Evolutionary conservation across 2,797 vertebrate genomes (phyloP).

Genomic region (Toxotes lorentzi): DNA sequence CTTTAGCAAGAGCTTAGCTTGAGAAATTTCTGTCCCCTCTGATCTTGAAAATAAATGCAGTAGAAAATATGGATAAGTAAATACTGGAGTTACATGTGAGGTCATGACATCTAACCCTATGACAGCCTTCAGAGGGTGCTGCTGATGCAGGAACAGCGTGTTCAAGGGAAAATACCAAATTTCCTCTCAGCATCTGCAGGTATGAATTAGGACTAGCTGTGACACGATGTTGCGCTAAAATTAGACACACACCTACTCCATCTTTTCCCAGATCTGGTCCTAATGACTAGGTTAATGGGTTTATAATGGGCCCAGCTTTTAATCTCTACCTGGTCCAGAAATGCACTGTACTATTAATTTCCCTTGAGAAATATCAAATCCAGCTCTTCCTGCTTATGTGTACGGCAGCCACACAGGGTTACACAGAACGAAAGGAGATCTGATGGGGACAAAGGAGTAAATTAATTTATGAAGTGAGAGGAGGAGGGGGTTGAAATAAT

Average conservation of each 20-base stretch:
- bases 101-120: background rate
- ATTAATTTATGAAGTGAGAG: conserved; percentile 61
- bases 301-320: conserved; percentile 80
- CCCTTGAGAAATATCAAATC: conserved; percentile 76
- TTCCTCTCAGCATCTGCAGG: conserved; percentile 22
- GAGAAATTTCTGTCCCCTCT: background rate
- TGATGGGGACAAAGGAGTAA: conserved; percentile 37
- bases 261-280: conserved; percentile 71
- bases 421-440: conserved; percentile 33
- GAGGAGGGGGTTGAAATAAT: conserved; percentile 25
- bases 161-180: conserved; percentile 48
- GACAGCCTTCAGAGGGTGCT: background rate
- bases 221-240: conserved; percentile 69
- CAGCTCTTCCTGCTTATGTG: conserved; percentile 47
- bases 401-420: conserved; percentile 26
- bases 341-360: conserved; percentile 81
- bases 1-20: background rate
- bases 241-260: conserved; percentile 70
- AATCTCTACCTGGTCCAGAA: conserved; percentile 81
- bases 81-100: background rate
- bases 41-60: background rate
- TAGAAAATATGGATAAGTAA: background rate
- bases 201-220: conserved; percentile 47
- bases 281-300: conserved; percentile 86
- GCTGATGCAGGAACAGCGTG: conserved; percentile 2